phyloP scores from a whole-genome alignment of 1,140 invertebrate genomes.

The Drosophila pallidifrons region DNA sequence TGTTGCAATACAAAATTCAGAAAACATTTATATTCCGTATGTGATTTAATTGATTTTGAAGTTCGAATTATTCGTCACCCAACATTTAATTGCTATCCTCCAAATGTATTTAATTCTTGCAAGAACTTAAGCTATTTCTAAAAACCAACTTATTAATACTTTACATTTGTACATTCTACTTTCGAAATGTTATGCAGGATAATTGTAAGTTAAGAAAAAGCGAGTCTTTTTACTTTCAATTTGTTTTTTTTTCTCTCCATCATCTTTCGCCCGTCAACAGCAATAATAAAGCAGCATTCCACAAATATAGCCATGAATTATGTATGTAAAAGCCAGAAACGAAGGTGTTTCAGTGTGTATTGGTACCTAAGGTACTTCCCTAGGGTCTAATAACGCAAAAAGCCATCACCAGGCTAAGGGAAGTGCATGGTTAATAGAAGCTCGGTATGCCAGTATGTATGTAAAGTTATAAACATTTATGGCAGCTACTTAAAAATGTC shows the following conservation, averaged over 20 bases:
- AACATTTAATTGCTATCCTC: too few relatives aligned
- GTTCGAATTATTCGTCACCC: too few relatives aligned
- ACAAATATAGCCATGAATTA: conserved; percentile 73
- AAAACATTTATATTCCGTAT: too few relatives aligned
- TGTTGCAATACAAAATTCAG: too few relatives aligned
- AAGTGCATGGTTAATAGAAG: conserved; percentile 72
- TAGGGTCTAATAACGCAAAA: conserved; percentile 70
- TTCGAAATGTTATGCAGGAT: conserved; percentile 52
- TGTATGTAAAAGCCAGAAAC: conserved; percentile 68
- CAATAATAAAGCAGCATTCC: conserved; percentile 45
- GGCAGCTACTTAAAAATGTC: conserved; percentile 83
- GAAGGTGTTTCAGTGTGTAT: conserved; percentile 8
- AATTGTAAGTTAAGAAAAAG: conserved; percentile 45
- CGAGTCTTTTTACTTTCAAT: conserved; percentile 9
- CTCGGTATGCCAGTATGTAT: conserved; percentile 41
- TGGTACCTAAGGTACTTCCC: conserved; percentile 39
- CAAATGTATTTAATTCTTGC: too few relatives aligned
- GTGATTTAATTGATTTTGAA: too few relatives aligned
- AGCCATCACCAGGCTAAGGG: conserved; percentile 39
- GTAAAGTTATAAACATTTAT: conserved; percentile 80
- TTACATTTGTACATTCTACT: too few relatives aligned
- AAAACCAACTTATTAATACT: too few relatives aligned
- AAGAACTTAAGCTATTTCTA: too few relatives aligned
- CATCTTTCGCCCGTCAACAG: conserved; percentile 30
- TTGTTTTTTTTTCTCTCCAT: conserved; percentile 1